Evolutionary conservation across 2,888 invertebrate species (phyloP).

Genomic region (Drosophila tripunctata): DNA sequence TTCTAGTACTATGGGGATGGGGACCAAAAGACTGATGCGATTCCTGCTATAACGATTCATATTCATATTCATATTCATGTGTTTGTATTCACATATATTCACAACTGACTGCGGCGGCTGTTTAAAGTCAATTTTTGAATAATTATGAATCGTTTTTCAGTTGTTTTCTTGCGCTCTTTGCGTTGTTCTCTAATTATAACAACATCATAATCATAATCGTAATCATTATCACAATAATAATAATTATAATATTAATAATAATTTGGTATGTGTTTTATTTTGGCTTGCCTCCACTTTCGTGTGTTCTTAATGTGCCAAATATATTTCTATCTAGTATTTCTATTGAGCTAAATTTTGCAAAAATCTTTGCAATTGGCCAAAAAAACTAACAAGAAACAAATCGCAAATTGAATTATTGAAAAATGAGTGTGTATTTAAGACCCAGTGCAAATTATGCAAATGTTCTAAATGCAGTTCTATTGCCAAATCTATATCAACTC

Average conservation of each 20-base stretch:
- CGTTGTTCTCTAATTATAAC: constrained; percentile 75
- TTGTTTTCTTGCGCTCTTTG: neutral
- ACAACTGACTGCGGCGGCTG: constrained; percentile 45
- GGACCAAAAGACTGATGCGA: constrained; percentile 1
- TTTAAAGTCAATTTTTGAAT: constrained; percentile 78
- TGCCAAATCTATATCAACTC: too few relatives aligned
- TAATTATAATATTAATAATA: constrained; percentile 56
- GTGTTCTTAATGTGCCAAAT: constrained; percentile 74
- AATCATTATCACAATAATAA: constrained; percentile 77
- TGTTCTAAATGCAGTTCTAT: neutral
- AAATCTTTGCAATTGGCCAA: constrained; percentile 64
- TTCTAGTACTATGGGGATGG: too few relatives aligned
- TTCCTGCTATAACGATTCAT: constrained; percentile 1
- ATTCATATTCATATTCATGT: constrained; percentile 5
- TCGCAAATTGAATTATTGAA: too few relatives aligned
- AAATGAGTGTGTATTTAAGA: constrained; percentile 27
- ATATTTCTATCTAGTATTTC: constrained; percentile 58
- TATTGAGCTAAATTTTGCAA: constrained; percentile 50
- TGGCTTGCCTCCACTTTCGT: constrained; percentile 46
- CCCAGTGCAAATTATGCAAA: neutral
- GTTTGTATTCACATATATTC: neutral
- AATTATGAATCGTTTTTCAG: constrained; percentile 78
- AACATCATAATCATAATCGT: constrained; percentile 70
- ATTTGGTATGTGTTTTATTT: constrained; percentile 55
- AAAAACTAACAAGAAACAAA: too few relatives aligned